Percentiles rank a stretch among this genome's conserved stretches.
These are phyloP conservation scores for Varanus salvator DNA, from an alignment of 2,113 vertebrate species.

Conservation along the genomic window DNA sequence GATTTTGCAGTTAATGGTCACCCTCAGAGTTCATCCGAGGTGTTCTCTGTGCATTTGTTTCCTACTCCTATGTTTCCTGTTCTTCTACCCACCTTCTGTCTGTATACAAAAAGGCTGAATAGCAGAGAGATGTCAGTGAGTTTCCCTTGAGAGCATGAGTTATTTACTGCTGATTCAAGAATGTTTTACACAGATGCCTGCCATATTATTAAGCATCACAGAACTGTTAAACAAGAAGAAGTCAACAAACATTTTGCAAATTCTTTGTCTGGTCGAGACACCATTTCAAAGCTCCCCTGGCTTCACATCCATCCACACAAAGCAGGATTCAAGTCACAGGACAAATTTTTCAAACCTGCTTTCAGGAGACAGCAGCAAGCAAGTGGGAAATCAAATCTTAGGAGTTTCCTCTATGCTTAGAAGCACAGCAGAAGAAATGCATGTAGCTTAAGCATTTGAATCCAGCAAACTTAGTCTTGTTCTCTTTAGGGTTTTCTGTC, in stretches of 20 bases:
- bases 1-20: not conserved
- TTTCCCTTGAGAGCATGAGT: not conserved
- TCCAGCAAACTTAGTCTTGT: constrained; percentile 38
- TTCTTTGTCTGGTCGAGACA: constrained; percentile 20
- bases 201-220: not conserved
- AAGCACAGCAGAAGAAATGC: constrained; percentile 36
- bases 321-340: constrained; percentile 42
- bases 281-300: constrained; percentile 15
- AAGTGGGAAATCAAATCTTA: not conserved
- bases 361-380: constrained; percentile 53
- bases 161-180: not conserved
- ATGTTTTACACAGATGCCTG: not conserved
- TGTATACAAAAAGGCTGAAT: not conserved
- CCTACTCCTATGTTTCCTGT: not conserved
- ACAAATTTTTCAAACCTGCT: constrained; percentile 43
- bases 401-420: not conserved
- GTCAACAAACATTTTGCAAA: not conserved
- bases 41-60: not conserved
- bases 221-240: not conserved
- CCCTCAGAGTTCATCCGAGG: not conserved
- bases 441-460: constrained; percentile 38
- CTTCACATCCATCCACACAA: constrained; percentile 31
- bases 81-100: not conserved
- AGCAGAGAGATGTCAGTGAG: not conserved
- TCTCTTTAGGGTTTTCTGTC: constrained; percentile 28